Percentiles rank a stretch among this genome's conserved stretches.
These are phyloP conservation scores for Parambassis ranga DNA, from an alignment of 2,797 vertebrate species.

Conservation along the genomic window DNA sequence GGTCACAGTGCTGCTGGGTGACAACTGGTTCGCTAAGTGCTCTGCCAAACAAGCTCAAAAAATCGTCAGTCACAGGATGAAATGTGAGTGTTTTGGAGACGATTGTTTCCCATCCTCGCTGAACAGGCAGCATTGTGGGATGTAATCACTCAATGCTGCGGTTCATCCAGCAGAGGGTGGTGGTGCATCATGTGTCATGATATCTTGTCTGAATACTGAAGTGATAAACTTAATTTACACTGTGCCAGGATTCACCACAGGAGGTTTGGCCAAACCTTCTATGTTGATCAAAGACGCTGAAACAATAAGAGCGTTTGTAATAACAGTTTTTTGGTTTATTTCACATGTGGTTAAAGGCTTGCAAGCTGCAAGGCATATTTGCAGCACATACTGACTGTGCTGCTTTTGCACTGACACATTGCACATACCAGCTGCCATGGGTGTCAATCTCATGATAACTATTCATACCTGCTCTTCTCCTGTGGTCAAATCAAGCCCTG, in stretches of 20 bases:
- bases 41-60: constrained; percentile 91
- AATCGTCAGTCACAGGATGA: constrained; percentile 91
- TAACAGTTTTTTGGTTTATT: background rate
- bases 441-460: background rate
- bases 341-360: constrained; percentile 1
- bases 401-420: background rate
- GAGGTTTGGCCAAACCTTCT: background rate
- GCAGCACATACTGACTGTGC: background rate
- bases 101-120: background rate
- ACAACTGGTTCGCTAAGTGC: constrained; percentile 97
- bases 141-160: background rate
- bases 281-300: background rate
- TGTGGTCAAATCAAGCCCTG: background rate
- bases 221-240: background rate
- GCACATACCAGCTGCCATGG: background rate
- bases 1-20: constrained; percentile 92
- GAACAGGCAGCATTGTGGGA: background rate
- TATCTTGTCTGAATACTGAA: background rate
- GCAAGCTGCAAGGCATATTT: background rate
- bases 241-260: background rate
- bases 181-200: constrained; percentile 1
- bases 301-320: background rate
- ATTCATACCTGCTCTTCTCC: background rate
- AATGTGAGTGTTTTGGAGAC: constrained; percentile 79
- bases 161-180: constrained; percentile 65